phyloP scores from a whole-genome alignment of 2,113 vertebrate genomes.

The Natator depressus region DNA sequence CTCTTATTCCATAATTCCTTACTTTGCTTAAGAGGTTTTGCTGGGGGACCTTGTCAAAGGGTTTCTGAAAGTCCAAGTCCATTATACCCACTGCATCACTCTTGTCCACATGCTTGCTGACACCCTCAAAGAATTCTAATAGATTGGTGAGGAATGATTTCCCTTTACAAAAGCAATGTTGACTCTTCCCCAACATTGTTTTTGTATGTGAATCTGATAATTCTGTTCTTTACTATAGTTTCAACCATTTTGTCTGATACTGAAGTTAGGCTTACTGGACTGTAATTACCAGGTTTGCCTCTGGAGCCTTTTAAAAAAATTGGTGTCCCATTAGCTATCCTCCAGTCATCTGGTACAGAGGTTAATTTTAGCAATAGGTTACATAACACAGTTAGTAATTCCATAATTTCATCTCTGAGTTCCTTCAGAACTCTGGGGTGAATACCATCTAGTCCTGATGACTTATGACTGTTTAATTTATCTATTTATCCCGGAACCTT shows the following conservation, averaged over 20 bases:
- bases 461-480: background rate
- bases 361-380: background rate
- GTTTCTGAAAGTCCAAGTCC: background rate
- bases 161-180: background rate
- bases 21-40: background rate
- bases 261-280: background rate
- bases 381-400: background rate
- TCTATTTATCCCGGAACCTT: background rate
- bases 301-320: background rate
- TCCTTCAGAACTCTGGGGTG: background rate
- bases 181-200: background rate
- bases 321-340: background rate
- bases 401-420: background rate
- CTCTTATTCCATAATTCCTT: background rate
- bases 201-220: background rate
- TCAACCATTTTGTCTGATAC: background rate
- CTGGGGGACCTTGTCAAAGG: background rate
- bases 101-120: background rate
- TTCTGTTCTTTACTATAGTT: background rate
- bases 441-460: background rate
- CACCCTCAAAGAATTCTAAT: background rate
- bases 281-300: background rate
- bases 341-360: background rate
- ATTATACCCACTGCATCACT: background rate
- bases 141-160: background rate